phyloP scores from a whole-genome alignment of 2,113 vertebrate species.

The Plestiodon gilberti region DNA sequence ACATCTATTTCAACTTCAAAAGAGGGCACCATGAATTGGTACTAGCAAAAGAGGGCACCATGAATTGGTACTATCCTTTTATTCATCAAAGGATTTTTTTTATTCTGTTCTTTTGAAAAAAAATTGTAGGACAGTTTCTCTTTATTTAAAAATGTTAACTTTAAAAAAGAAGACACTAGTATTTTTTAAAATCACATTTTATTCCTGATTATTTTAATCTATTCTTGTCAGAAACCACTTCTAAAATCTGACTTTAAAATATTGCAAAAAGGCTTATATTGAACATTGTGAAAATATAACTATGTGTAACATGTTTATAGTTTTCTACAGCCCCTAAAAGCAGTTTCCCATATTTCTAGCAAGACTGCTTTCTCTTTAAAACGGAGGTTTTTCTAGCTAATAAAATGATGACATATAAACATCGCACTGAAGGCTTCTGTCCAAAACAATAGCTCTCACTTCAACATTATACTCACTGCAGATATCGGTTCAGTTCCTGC shows the following conservation, averaged over 20 bases:
- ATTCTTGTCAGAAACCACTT: neutral
- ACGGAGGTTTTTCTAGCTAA: neutral
- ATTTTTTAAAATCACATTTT: constrained; percentile 37
- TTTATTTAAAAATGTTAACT: constrained; percentile 36
- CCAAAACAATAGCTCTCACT: neutral
- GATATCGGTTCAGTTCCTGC: constrained; percentile 93
- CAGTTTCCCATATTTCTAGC: neutral
- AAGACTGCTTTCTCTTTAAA: neutral
- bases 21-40: neutral
- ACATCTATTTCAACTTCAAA: constrained; percentile 59
- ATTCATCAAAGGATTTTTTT: constrained; percentile 19
- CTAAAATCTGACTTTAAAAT: constrained; percentile 11
- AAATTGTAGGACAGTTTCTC: constrained; percentile 34
- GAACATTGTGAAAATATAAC: neutral
- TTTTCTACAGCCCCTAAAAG: neutral
- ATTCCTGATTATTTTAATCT: constrained; percentile 26
- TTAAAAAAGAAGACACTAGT: constrained; percentile 25
- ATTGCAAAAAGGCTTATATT: neutral
- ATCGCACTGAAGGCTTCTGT: accelerated
- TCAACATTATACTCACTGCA: constrained; percentile 84
- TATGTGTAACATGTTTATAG: neutral
- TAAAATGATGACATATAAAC: neutral
- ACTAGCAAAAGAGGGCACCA: constrained; percentile 41
- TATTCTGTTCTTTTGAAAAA: constrained; percentile 38
- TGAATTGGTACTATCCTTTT: constrained; percentile 11